Evolutionary conservation across 2,888 invertebrate species (phyloP).

Genomic region (Ectropis crepuscularia): DNA sequence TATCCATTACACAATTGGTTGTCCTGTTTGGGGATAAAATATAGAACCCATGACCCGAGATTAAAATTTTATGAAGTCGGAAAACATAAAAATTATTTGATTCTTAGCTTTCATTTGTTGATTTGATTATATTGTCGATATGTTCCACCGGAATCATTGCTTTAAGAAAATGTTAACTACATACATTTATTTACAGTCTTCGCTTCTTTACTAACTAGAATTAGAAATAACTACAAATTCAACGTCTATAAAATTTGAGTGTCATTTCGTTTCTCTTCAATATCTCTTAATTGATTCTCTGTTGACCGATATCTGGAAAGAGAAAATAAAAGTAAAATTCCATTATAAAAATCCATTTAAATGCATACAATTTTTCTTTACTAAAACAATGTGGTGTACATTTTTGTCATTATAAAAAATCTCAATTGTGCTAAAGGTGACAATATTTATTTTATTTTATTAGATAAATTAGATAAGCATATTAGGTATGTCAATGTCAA

Average conservation of each 20-base stretch:
- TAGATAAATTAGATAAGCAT: no score
- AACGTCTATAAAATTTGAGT: conserved; percentile 68
- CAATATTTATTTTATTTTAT: no score
- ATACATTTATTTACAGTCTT: conserved; percentile 80
- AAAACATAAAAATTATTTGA: conserved; percentile 27
- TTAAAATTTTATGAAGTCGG: conserved; percentile 15
- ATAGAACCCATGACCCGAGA: no score
- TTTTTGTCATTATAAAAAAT: no score
- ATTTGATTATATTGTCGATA: conserved; percentile 74
- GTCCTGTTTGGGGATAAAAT: no score
- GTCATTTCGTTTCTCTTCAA: conserved; percentile 64
- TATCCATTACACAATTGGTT: no score
- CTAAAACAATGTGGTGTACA: no score
- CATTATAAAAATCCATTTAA: no score
- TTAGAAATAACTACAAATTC: conserved; percentile 49
- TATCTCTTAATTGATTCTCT: conserved; percentile 62
- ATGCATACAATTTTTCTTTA: no score
- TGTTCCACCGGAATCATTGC: conserved; percentile 76
- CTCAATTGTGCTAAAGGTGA: no score
- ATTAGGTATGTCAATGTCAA: no score
- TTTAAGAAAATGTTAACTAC: conserved; percentile 58
- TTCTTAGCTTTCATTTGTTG: conserved; percentile 39
- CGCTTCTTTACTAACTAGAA: conserved; percentile 54
- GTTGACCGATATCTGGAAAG: conserved; percentile 61
- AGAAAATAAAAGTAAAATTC: background rate